Conservation (phyloP, 1,140 invertebrate genomes). For the Drosophila tropicalis region DNA sequence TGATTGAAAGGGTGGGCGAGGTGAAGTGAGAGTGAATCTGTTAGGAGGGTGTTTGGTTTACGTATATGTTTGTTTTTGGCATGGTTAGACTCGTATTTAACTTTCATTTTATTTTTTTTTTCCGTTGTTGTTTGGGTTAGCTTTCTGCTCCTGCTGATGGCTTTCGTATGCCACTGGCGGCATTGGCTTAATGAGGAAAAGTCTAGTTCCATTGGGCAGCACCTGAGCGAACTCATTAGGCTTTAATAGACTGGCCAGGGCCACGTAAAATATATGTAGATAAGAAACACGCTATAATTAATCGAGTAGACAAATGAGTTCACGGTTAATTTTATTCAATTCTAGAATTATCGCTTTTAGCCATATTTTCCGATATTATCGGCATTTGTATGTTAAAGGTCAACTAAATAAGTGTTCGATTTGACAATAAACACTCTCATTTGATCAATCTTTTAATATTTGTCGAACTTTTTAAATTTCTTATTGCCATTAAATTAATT, state of each 20-base stretch:
- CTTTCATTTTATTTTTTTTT: constrained; percentile 74
- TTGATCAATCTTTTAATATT: no score
- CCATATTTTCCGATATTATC: background rate
- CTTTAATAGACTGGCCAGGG: constrained; percentile 56
- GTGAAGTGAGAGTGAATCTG: background rate
- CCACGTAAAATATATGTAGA: constrained; percentile 26
- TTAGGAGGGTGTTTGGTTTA: constrained; percentile 20
- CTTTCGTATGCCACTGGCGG: constrained; percentile 11
- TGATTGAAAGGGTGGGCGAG: constrained; percentile 57
- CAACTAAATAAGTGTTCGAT: no score
- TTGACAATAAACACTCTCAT: no score
- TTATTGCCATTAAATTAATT: no score
- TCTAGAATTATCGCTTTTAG: constrained; percentile 18
- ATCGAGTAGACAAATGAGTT: constrained; percentile 36
- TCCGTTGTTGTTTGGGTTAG: background rate
- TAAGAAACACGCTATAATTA: constrained; percentile 37
- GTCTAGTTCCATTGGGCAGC: constrained; percentile 47
- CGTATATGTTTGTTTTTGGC: constrained; percentile 5
- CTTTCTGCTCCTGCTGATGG: background rate
- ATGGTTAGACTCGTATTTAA: constrained; percentile 41
- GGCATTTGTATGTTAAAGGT: no score
- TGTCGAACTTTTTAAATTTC: no score
- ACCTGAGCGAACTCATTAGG: constrained; percentile 56
- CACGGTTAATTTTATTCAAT: background rate
- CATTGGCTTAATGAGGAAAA: constrained; percentile 56